A percentile compares a stretch with the other conserved stretches of the same genome.
Evolutionary conservation across 2,113 vertebrate species (phyloP).

Genomic region (Spea bombifrons): DNA sequence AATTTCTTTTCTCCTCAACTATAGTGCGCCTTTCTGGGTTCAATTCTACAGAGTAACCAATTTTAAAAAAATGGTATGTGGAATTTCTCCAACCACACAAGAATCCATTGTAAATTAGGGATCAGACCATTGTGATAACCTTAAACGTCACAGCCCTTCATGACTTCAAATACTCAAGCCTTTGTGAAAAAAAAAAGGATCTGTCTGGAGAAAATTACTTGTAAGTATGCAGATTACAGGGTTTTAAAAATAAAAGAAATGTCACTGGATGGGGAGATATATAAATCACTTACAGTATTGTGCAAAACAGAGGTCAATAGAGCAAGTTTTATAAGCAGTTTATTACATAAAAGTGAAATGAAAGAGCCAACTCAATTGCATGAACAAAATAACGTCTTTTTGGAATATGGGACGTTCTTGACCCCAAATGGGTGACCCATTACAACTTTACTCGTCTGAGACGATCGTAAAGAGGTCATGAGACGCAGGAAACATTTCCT

Average conservation of each 20-base stretch:
- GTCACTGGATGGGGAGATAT: slow-evolving; percentile 1
- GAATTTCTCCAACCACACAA: background rate
- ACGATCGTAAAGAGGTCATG: background rate
- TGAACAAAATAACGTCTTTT: slow-evolving; percentile 29
- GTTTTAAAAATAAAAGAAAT: slow-evolving; percentile 21
- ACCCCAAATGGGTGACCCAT: slow-evolving; percentile 11
- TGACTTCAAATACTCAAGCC: background rate
- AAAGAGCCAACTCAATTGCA: slow-evolving; percentile 3
- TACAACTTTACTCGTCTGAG: slow-evolving; percentile 4
- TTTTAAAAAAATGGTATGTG: background rate
- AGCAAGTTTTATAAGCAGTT: background rate
- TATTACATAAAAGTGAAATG: slow-evolving; percentile 7
- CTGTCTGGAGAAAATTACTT: slow-evolving; percentile 15
- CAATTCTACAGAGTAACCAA: no score
- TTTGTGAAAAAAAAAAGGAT: slow-evolving; percentile 2
- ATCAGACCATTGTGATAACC: background rate
- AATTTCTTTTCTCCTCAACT: no score
- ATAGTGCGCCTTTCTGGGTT: no score
- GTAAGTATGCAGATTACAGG: slow-evolving; percentile 17
- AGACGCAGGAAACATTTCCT: background rate
- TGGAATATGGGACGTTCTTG: slow-evolving; percentile 6
- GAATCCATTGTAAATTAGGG: background rate
- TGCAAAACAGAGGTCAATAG: slow-evolving; percentile 5
- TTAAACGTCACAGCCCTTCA: background rate
- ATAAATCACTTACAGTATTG: slow-evolving; percentile 14